phyloP scores from a whole-genome alignment of 1,140 invertebrate genomes.

The Popillia japonica region DNA sequence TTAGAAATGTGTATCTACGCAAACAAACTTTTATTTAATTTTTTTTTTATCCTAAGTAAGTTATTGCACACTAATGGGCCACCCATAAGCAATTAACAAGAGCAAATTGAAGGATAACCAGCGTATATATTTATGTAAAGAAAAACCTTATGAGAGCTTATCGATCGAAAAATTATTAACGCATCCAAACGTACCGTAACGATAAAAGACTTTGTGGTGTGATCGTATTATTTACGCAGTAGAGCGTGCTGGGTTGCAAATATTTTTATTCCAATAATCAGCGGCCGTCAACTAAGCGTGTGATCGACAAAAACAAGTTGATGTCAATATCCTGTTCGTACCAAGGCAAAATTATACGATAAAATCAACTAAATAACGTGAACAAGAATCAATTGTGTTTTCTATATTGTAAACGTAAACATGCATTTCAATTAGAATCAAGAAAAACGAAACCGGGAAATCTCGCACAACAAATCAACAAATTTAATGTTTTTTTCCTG shows the following conservation, averaged over 20 bases:
- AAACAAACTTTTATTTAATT: no score
- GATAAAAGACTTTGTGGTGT: not conserved
- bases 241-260: not conserved
- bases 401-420: no score
- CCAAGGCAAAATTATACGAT: not conserved
- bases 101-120: not conserved
- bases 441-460: no score
- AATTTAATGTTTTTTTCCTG: no score
- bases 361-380: not conserved
- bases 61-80: no score
- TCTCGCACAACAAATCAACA: no score
- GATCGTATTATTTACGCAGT: not conserved
- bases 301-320: not conserved
- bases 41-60: no score
- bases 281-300: not conserved
- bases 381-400: no score
- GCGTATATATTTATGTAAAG: not conserved
- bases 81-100: not conserved
- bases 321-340: not conserved
- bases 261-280: not conserved
- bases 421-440: no score
- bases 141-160: not conserved
- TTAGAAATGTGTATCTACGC: no score
- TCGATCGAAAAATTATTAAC: conserved; percentile 3
- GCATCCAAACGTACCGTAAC: not conserved